Evolutionary conservation across 1,140 invertebrate species (phyloP).

Genomic region (Camponotus vicinus): DNA sequence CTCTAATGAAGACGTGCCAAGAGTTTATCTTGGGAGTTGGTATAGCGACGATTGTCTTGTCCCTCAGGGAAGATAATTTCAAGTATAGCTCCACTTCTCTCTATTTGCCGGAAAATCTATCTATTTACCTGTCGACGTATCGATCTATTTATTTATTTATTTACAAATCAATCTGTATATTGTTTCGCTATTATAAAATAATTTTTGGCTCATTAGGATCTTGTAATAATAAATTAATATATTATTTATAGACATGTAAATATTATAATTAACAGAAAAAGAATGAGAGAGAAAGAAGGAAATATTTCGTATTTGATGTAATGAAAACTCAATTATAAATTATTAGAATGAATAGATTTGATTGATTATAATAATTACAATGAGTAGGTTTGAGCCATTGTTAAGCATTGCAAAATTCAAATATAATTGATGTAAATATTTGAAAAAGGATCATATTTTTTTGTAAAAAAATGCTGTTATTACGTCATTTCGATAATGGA

Average conservation of each 20-base stretch:
- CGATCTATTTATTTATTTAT: background rate
- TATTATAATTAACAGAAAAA: background rate
- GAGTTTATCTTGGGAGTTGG: slow-evolving; percentile 76
- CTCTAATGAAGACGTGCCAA: slow-evolving; percentile 79
- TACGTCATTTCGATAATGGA: slow-evolving; percentile 33
- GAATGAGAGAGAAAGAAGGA: too few species aligned
- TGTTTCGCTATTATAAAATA: background rate
- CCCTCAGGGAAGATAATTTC: slow-evolving; percentile 73
- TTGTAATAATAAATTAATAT: too few species aligned
- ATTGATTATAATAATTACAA: too few species aligned
- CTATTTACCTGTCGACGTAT: slow-evolving; percentile 16
- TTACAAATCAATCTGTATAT: background rate
- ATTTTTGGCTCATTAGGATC: background rate
- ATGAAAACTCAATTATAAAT: too few species aligned
- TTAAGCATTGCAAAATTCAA: background rate
- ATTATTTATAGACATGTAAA: background rate
- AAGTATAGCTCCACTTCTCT: slow-evolving; percentile 37
- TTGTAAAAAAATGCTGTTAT: background rate
- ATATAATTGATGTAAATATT: background rate
- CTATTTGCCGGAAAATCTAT: slow-evolving; percentile 34
- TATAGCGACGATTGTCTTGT: slow-evolving; percentile 68
- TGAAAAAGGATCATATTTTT: background rate
- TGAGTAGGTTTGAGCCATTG: background rate
- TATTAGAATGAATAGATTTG: too few species aligned
- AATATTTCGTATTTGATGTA: background rate